These are phyloP conservation scores for Cephalopterus ornatus DNA, from an alignment of 2,113 vertebrate genomes.

Conservation along the genomic window DNA sequence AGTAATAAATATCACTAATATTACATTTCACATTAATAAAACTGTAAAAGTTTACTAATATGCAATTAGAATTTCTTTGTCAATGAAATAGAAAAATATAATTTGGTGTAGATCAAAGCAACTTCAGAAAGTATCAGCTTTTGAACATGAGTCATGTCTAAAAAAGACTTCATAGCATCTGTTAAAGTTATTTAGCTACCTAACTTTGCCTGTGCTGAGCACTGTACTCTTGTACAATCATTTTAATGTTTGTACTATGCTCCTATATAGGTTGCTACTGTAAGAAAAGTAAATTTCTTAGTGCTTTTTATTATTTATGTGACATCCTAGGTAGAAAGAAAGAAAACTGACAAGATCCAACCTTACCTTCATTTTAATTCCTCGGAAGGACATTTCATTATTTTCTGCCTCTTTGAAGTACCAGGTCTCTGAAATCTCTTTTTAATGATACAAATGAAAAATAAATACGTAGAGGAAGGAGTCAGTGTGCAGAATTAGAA, in stretches of 20 bases:
- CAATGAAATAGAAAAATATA: neutral
- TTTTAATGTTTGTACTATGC: neutral
- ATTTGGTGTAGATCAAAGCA: neutral
- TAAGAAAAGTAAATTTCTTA: neutral
- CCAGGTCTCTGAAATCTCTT: neutral
- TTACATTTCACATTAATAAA: neutral
- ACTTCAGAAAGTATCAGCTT: neutral
- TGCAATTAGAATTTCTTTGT: neutral
- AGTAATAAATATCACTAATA: neutral
- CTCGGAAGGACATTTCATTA: neutral
- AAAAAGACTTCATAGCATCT: neutral
- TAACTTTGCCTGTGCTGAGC: neutral
- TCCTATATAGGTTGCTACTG: neutral
- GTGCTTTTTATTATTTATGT: conserved; percentile 21
- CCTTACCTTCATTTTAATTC: conserved; percentile 12
- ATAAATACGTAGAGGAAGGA: neutral
- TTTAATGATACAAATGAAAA: neutral
- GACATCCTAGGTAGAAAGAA: neutral
- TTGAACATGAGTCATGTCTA: neutral
- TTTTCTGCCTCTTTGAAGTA: conserved; percentile 29
- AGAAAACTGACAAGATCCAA: neutral
- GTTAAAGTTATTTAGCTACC: neutral
- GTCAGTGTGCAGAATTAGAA: neutral
- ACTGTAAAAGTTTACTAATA: neutral
- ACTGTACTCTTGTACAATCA: neutral